These are phyloP conservation scores for Andinoacara biseriatus DNA, from an alignment of 2,113 vertebrate genomes.

Conservation along the genomic window DNA sequence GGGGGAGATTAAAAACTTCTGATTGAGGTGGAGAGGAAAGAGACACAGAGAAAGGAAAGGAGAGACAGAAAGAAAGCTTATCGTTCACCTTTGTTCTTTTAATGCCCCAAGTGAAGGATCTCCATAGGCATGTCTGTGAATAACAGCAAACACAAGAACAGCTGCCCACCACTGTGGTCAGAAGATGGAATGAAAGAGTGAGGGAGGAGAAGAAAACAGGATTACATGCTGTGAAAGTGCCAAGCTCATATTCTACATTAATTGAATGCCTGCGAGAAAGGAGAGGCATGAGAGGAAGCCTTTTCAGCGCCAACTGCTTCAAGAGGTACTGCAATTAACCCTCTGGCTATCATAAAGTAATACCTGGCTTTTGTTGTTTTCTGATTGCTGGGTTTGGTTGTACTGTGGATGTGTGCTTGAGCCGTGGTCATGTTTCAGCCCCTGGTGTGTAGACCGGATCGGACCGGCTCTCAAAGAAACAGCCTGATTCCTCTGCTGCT, in stretches of 20 bases:
- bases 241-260: slow-evolving; percentile 64
- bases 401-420: slow-evolving; percentile 26
- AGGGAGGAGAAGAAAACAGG: slow-evolving; percentile 46
- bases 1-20: slow-evolving; percentile 71
- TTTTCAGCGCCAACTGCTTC: slow-evolving; percentile 63
- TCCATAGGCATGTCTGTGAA: slow-evolving; percentile 53
- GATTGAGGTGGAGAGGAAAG: slow-evolving; percentile 70
- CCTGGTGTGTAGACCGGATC: slow-evolving; percentile 33
- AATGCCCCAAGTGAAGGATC: slow-evolving; percentile 66
- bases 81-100: slow-evolving; percentile 73
- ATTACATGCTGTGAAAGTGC: slow-evolving; percentile 55
- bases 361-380: slow-evolving; percentile 56
- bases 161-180: slow-evolving; percentile 58
- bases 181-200: slow-evolving; percentile 65
- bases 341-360: slow-evolving; percentile 60
- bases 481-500: slow-evolving; percentile 51
- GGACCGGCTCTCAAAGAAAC: slow-evolving; percentile 35
- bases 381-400: slow-evolving; percentile 39
- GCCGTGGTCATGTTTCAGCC: slow-evolving; percentile 68
- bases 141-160: slow-evolving; percentile 51
- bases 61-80: slow-evolving; percentile 55
- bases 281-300: slow-evolving; percentile 66
- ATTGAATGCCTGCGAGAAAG: slow-evolving; percentile 67
- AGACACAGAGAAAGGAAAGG: slow-evolving; percentile 43
- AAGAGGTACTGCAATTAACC: slow-evolving; percentile 69